These are phyloP conservation scores for Bucco capensis DNA, from an alignment of 2,113 vertebrate genomes.

Conservation along the genomic window DNA sequence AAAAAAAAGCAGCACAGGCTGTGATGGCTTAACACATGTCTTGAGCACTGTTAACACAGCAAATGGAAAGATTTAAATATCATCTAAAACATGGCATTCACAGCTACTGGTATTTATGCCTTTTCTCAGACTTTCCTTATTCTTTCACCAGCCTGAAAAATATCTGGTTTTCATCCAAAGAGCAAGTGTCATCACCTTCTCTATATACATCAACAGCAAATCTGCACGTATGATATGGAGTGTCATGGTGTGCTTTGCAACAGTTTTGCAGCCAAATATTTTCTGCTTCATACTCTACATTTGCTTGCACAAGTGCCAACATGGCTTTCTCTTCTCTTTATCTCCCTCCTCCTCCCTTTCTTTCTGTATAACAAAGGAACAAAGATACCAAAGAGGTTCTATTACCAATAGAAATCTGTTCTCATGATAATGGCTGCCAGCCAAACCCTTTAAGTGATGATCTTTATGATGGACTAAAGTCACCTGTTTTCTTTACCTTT, in stretches of 20 bases:
- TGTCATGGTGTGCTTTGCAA: conserved; percentile 47
- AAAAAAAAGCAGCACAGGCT: background rate
- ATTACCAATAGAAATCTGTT: conserved; percentile 1
- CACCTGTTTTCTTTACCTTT: background rate
- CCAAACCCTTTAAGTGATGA: conserved; percentile 37
- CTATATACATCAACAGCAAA: conserved; percentile 47
- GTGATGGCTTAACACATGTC: background rate
- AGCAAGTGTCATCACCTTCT: conserved; percentile 28
- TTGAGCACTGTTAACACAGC: background rate
- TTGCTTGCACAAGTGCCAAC: conserved; percentile 58
- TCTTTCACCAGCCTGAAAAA: conserved; percentile 42
- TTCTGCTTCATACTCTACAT: conserved; percentile 56
- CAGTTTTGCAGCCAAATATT: conserved; percentile 61
- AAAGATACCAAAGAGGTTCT: conserved; percentile 32
- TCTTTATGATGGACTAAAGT: background rate
- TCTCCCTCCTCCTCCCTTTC: background rate
- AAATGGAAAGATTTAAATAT: conserved; percentile 10
- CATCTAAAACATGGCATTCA: conserved; percentile 19
- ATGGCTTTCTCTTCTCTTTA: conserved; percentile 50
- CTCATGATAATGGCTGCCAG: background rate
- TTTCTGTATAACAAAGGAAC: background rate
- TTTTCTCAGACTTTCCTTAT: conserved; percentile 51
- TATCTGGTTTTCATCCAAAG: conserved; percentile 11
- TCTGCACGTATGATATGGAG: conserved; percentile 15
- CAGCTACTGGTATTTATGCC: conserved; percentile 11